Conservation (phyloP, 1,140 invertebrate species). For the Sitophilus oryzae region DNA sequence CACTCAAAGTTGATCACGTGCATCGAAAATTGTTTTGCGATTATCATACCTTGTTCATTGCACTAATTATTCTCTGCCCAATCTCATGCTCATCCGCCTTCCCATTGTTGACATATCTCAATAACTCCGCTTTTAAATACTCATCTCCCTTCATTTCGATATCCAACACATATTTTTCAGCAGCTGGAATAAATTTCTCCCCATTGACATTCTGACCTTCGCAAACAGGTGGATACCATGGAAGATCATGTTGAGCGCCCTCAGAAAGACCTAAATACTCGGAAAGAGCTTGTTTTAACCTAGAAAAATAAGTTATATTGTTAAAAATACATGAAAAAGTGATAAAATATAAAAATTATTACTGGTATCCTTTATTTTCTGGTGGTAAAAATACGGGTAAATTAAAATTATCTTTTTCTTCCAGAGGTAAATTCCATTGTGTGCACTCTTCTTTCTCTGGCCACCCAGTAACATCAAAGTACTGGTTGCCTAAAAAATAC, state of each 20-base stretch:
- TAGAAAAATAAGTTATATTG: constrained; percentile 28
- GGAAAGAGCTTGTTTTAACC: constrained; percentile 48
- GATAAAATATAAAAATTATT: constrained; percentile 38
- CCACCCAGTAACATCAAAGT: constrained; percentile 39
- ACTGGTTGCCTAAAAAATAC: constrained; percentile 26
- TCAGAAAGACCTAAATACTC: constrained; percentile 56
- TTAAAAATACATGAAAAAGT: neutral
- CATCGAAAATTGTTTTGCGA: too few relatives aligned
- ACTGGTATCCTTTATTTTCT: constrained; percentile 72
- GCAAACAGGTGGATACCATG: constrained; percentile 70
- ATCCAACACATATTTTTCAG: constrained; percentile 26
- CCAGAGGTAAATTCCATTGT: constrained; percentile 36
- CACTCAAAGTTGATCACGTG: too few relatives aligned
- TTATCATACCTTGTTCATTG: constrained; percentile 66
- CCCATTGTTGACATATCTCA: constrained; percentile 53
- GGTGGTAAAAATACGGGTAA: constrained; percentile 61
- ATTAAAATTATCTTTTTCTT: constrained; percentile 43
- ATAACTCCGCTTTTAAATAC: constrained; percentile 45
- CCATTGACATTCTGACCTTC: constrained; percentile 43
- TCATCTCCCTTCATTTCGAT: constrained; percentile 35
- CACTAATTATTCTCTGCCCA: constrained; percentile 66
- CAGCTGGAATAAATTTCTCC: constrained; percentile 44
- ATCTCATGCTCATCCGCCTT: constrained; percentile 59
- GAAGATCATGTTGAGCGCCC: constrained; percentile 59
- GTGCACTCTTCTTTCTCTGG: constrained; percentile 38